A percentile compares a stretch with the other conserved stretches of the same genome.
These are phyloP conservation scores for Macrophya alboannulata DNA, from an alignment of 2,888 invertebrate species.

Conservation along the genomic window DNA sequence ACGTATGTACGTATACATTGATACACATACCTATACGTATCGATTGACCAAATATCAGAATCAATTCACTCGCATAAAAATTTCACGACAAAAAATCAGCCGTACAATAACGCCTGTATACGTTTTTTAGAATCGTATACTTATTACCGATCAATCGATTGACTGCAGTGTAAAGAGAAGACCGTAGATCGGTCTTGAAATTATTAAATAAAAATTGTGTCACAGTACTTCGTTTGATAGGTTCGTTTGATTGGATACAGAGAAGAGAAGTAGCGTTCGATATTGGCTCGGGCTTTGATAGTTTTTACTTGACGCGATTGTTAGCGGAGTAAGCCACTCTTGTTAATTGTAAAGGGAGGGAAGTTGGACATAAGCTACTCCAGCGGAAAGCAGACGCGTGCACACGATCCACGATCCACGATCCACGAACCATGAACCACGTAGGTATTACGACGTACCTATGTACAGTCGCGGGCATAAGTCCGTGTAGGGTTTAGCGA, in stretches of 20 bases:
- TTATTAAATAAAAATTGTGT: too few relatives aligned
- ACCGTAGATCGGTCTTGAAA: background rate
- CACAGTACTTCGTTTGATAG: background rate
- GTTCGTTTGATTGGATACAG: background rate
- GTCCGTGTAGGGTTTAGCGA: slow-evolving; percentile 49
- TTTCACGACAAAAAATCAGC: background rate
- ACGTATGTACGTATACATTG: background rate
- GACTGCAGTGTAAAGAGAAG: background rate
- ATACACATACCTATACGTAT: background rate
- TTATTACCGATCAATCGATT: background rate
- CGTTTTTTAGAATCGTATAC: background rate
- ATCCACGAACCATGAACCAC: slow-evolving; percentile 12
- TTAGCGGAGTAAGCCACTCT: slow-evolving; percentile 29
- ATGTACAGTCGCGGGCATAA: slow-evolving; percentile 37
- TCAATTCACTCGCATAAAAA: background rate
- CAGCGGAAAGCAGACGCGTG: slow-evolving; percentile 32
- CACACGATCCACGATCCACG: slow-evolving; percentile 29
- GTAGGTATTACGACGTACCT: slow-evolving; percentile 32
- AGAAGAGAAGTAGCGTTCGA: background rate
- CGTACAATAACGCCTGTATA: background rate
- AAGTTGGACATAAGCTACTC: background rate
- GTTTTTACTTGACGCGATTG: slow-evolving; percentile 32
- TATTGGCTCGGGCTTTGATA: background rate
- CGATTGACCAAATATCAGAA: slow-evolving; percentile 32
- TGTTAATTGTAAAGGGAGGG: slow-evolving; percentile 39